Evolutionary conservation across 2,888 invertebrate species (phyloP), one percentile per base, ranked within the genome.

Genomic region (Bhutanitis thaidina): DNA sequence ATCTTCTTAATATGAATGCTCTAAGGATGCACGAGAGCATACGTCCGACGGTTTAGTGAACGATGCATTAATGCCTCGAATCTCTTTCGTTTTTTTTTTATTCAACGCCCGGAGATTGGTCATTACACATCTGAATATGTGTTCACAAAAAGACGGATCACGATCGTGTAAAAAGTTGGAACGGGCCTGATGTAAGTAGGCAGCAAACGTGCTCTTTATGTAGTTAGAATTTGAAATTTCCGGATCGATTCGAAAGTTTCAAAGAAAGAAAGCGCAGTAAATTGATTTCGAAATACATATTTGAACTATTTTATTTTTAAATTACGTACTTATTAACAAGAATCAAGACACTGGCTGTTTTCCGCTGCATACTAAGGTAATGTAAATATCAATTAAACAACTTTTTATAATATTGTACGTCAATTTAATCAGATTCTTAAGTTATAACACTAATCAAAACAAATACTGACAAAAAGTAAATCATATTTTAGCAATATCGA

Each of bases 111-210:
- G 84, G 85, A 86, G 88, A 87, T 87, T 85, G 86, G 83, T 85
- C 86, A 85, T 85, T 85, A 86, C 86, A 80, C 80, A 87, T 87
- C 82, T 88, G 88, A 88, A 87, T 87, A 84, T 86, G 81, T 81
- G 80, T 77, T 80, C 77, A 82, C 77, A 85, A 80, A 84, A 82
- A 84, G 80, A 74, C 72, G 68, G 75, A 79, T 81, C 84, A 87
- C 86, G 86, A 83, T 78, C 82, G 71, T 67, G 78, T 84, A 82
- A 82, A 81, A 84, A 81, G 77, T 79, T 64, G 74, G 75, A 77
- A 73, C 75, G 76, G 69, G 73, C 74, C 69, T 71, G 74, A 75
- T 77, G 81, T 80, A 85, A 84, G 81, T 80, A 77, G 78, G 75
- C 76, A 76, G 77, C 80, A 82, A 81, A 81, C 85, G 81, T 86